phyloP scores from a whole-genome alignment of 1,140 invertebrate genomes.

The Anoplophora glabripennis region DNA sequence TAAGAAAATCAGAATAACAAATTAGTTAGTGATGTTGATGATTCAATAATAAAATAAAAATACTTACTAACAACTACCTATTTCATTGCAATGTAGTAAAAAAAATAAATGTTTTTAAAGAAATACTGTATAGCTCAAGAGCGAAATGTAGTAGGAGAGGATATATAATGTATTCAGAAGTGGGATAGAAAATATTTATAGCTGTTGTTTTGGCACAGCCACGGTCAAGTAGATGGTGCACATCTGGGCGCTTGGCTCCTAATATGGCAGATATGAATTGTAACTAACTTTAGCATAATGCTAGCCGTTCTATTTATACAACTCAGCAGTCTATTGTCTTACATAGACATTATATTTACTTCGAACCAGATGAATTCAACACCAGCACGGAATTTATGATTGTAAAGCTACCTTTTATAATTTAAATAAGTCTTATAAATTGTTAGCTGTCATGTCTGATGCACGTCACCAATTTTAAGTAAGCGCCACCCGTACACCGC shows the following conservation, averaged over 20 bases:
- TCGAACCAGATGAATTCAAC: neutral
- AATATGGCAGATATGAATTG: constrained; percentile 32
- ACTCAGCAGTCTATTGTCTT: constrained; percentile 15
- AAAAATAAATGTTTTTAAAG: no score
- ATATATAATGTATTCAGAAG: constrained; percentile 6
- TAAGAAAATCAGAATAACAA: no score
- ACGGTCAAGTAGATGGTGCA: constrained; percentile 5
- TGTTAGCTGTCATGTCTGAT: constrained; percentile 8
- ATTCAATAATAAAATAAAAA: no score
- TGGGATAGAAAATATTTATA: constrained; percentile 22
- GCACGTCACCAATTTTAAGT: constrained; percentile 12
- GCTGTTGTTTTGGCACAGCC: constrained; percentile 20
- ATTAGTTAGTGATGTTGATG: no score
- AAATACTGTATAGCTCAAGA: no score
- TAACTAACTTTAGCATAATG: constrained; percentile 25
- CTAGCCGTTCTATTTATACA: constrained; percentile 21
- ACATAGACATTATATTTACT: constrained; percentile 18
- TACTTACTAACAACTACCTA: no score
- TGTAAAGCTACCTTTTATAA: constrained; percentile 11
- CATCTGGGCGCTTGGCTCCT: constrained; percentile 27
- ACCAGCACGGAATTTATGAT: constrained; percentile 8
- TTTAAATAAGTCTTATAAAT: constrained; percentile 21
- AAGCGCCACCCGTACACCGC: constrained; percentile 15
- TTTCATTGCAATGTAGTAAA: no score
- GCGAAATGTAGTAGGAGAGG: no score